Percentiles rank a stretch among this genome's conserved stretches.
These are phyloP conservation scores for Campoletis raptor DNA, from an alignment of 2,888 invertebrate species.

Conservation along the genomic window DNA sequence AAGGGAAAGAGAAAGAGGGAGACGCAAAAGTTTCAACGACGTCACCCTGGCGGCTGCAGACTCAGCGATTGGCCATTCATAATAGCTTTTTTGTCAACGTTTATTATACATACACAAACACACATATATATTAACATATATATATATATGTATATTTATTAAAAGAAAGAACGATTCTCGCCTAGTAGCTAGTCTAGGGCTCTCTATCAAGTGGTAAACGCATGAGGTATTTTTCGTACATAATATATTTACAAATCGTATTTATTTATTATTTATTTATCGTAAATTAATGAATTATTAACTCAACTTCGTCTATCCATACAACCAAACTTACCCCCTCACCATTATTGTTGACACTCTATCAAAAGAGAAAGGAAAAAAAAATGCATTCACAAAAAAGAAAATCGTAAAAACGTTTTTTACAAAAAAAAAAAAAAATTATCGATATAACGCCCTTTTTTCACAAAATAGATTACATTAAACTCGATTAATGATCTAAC, in stretches of 20 bases:
- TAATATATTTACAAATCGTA: constrained; percentile 80
- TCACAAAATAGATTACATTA: neutral
- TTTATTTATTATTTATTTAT: constrained; percentile 81
- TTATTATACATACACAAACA: constrained; percentile 27
- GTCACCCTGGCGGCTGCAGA: constrained; percentile 77
- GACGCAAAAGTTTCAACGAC: constrained; percentile 65
- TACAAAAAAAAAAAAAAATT: neutral
- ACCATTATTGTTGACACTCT: neutral
- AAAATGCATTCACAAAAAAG: neutral
- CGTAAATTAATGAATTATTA: constrained; percentile 81
- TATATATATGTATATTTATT: constrained; percentile 30
- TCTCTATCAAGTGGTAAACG: constrained; percentile 84
- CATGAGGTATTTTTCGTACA: constrained; percentile 84
- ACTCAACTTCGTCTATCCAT: constrained; percentile 77
- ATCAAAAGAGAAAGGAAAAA: neutral
- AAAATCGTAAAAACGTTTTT: neutral
- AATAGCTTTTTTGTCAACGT: constrained; percentile 76
- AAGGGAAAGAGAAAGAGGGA: constrained; percentile 57
- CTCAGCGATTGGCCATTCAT: constrained; percentile 77
- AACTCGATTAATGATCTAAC: neutral
- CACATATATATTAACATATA: constrained; percentile 25
- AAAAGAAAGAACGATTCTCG: constrained; percentile 76
- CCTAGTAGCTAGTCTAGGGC: constrained; percentile 84
- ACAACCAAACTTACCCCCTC: constrained; percentile 20
- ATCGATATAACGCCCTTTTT: neutral